phyloP scores from a whole-genome alignment of 1,140 invertebrate species.

The Bombus turneri region DNA sequence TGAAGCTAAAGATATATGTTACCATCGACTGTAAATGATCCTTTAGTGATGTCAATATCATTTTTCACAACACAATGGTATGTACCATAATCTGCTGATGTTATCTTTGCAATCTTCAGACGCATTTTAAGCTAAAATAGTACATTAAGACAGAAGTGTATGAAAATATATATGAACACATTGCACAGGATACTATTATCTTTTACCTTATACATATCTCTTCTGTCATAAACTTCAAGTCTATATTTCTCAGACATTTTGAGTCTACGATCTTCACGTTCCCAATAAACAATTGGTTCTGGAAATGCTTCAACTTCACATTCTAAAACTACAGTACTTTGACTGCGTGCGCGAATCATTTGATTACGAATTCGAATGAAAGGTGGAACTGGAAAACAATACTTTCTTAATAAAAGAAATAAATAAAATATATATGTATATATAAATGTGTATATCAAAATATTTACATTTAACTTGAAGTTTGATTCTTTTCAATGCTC shows the following conservation, averaged over 20 bases:
- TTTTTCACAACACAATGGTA: constrained; percentile 94
- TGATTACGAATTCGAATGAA: constrained; percentile 90
- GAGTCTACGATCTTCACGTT: constrained; percentile 88
- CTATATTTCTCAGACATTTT: constrained; percentile 87
- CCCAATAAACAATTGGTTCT: constrained; percentile 91
- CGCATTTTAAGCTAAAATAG: constrained; percentile 86
- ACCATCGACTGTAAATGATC: constrained; percentile 89
- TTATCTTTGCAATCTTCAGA: constrained; percentile 88
- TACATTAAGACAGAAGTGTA: constrained; percentile 13
- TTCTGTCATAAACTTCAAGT: constrained; percentile 84
- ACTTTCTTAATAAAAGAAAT: neutral
- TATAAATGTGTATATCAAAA: neutral
- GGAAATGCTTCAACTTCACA: constrained; percentile 95
- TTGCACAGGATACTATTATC: neutral
- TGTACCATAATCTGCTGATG: constrained; percentile 86
- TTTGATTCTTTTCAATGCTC: constrained; percentile 89
- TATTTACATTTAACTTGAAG: constrained; percentile 95
- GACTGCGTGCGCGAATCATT: constrained; percentile 87
- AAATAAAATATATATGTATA: neutral
- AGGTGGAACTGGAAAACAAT: constrained; percentile 87
- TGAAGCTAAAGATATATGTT: constrained; percentile 65
- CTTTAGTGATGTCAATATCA: constrained; percentile 89
- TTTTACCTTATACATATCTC: constrained; percentile 82
- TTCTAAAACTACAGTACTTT: constrained; percentile 88
- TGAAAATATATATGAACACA: neutral